A percentile compares a stretch with the other conserved stretches of the same genome.
Conservation (phyloP, 2,888 invertebrate genomes). For the Cerastoderma edule region DNA sequence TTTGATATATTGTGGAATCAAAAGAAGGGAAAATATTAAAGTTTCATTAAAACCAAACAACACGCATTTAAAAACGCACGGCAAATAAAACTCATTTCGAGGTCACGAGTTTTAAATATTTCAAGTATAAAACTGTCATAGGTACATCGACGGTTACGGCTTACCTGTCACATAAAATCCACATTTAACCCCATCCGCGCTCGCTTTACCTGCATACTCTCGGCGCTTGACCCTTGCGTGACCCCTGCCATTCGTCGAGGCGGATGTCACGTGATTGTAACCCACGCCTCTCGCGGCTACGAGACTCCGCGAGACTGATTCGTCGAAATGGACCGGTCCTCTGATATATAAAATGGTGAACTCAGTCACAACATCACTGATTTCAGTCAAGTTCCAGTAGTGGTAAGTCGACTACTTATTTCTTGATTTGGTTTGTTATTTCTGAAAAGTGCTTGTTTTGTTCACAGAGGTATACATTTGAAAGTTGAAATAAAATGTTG, state of each 20-base stretch:
- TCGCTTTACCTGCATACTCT: too few relatives aligned
- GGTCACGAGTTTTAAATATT: too few relatives aligned
- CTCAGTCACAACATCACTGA: background rate
- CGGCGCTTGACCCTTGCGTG: background rate
- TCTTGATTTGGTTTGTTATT: background rate
- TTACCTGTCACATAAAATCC: background rate
- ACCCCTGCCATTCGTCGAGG: background rate
- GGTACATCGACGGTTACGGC: background rate
- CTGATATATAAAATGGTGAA: background rate
- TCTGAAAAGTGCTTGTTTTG: background rate
- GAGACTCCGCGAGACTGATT: too few relatives aligned
- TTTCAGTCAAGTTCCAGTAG: constrained; percentile 1
- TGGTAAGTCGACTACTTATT: background rate
- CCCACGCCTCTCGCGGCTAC: constrained; percentile 1
- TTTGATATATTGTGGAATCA: background rate
- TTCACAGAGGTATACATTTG: background rate
- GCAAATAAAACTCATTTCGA: too few relatives aligned
- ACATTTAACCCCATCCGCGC: too few relatives aligned
- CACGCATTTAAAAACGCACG: too few relatives aligned
- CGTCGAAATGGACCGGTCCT: background rate
- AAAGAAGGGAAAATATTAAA: background rate
- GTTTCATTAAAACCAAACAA: background rate
- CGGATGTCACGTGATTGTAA: background rate
- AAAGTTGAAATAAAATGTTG: background rate
- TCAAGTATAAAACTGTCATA: background rate